These are phyloP conservation scores for Glaucidium brasilianum DNA, from an alignment of 2,113 vertebrate genomes.

Conservation along the genomic window DNA sequence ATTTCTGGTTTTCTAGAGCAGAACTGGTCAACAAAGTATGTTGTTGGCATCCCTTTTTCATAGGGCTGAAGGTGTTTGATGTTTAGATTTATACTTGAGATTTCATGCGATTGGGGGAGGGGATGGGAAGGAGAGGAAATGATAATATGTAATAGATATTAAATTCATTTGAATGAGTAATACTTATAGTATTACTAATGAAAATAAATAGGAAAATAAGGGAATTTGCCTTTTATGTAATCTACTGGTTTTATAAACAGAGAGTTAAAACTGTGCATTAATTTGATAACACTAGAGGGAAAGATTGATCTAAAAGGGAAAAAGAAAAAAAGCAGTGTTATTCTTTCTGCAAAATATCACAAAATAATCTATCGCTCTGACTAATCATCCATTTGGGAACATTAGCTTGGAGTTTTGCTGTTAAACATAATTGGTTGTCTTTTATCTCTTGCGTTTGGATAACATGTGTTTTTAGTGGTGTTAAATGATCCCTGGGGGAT, in stretches of 20 bases:
- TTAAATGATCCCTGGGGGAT: background rate
- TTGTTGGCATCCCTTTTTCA: background rate
- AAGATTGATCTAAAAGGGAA: background rate
- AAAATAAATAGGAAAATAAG: background rate
- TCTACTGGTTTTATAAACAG: background rate
- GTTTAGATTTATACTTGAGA: background rate
- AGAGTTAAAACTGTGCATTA: background rate
- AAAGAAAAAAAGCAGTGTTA: background rate
- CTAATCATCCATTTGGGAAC: background rate
- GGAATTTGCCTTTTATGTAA: background rate
- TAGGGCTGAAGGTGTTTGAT: background rate
- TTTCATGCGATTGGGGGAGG: background rate
- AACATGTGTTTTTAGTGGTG: background rate
- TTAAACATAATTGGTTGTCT: background rate
- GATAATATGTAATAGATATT: background rate
- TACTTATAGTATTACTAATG: background rate
- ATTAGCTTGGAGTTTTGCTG: constrained; percentile 5
- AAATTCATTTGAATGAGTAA: background rate
- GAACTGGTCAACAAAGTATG: background rate
- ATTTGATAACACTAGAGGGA: background rate
- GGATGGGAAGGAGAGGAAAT: background rate
- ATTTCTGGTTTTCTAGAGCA: background rate
- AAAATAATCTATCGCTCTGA: background rate
- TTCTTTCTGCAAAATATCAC: background rate
- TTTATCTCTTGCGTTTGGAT: background rate